These are phyloP conservation scores for Azemiops feae DNA, from an alignment of 2,113 vertebrate genomes.

Conservation along the genomic window DNA sequence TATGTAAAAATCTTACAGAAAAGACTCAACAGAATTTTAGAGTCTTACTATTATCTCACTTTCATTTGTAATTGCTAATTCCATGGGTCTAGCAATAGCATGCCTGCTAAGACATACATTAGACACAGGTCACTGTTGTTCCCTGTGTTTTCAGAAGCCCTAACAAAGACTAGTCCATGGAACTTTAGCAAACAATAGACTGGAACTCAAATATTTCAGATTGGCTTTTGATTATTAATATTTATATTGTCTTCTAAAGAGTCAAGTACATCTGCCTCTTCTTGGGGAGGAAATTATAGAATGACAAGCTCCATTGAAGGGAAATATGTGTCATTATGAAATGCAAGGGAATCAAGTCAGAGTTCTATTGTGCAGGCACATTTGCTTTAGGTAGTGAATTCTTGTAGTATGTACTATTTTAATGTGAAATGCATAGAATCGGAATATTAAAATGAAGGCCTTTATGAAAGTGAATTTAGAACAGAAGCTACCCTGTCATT, in stretches of 20 bases:
- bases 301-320: constrained; percentile 43
- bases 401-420: constrained; percentile 55
- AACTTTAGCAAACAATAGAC: constrained; percentile 5
- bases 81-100: background rate
- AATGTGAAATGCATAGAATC: constrained; percentile 52
- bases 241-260: constrained; percentile 47
- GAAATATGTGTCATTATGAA: constrained; percentile 53
- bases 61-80: background rate
- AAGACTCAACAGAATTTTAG: background rate
- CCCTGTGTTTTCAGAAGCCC: background rate
- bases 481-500: constrained; percentile 68
- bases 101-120: background rate
- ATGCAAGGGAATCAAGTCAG: constrained; percentile 38
- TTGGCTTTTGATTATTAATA: constrained; percentile 38
- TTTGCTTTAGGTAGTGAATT: constrained; percentile 48
- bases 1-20: background rate
- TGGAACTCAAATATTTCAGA: constrained; percentile 51
- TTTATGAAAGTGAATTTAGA: constrained; percentile 61
- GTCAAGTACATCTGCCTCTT: constrained; percentile 52
- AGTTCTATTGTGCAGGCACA: constrained; percentile 61
- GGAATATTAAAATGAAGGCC: constrained; percentile 55
- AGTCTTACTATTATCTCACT: background rate
- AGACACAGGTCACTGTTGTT: background rate
- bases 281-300: constrained; percentile 51
- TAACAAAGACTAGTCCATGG: background rate